phyloP scores from a whole-genome alignment of 1,140 invertebrate genomes.

The Amphibalanus amphitrite region DNA sequence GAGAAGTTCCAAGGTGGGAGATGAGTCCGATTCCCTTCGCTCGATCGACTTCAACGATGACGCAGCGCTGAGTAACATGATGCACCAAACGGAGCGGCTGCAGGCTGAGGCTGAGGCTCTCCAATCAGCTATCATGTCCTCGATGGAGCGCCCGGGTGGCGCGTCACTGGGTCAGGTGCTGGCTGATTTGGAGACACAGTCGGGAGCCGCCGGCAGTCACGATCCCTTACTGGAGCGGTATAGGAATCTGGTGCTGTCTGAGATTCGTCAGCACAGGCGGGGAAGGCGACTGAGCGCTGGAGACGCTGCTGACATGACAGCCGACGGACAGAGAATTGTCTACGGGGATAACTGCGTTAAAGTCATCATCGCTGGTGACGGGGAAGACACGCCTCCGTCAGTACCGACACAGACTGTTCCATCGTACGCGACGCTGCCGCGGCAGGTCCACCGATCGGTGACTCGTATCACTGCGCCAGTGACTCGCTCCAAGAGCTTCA shows the following conservation, averaged over 20 bases:
- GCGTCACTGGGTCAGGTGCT: slow-evolving; percentile 10
- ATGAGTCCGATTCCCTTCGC: too few species aligned
- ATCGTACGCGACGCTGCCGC: slow-evolving; percentile 1
- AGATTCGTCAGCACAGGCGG: slow-evolving; percentile 9
- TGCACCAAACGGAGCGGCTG: slow-evolving; percentile 18
- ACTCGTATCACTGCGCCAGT: background rate
- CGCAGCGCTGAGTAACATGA: slow-evolving; percentile 15
- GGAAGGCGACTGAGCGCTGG: too few species aligned
- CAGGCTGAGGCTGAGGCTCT: slow-evolving; percentile 19
- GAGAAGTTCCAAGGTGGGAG: too few species aligned
- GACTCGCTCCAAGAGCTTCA: background rate
- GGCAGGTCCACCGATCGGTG: slow-evolving; percentile 3
- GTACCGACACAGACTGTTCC: slow-evolving; percentile 10
- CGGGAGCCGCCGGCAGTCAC: slow-evolving; percentile 1
- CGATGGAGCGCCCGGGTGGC: slow-evolving; percentile 9
- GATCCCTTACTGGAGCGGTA: slow-evolving; percentile 14
- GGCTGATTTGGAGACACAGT: background rate
- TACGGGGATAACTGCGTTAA: too few species aligned
- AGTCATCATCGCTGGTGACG: too few species aligned
- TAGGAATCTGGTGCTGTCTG: slow-evolving; percentile 13
- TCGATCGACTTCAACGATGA: too few species aligned
- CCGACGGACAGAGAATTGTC: too few species aligned
- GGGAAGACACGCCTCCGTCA: too few species aligned
- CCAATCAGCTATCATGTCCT: slow-evolving; percentile 17
- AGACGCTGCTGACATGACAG: too few species aligned